Evolutionary conservation across 2,888 invertebrate genomes (phyloP), one percentile per base, ranked within the genome.

Genomic region (Raillietiella orientalis): DNA sequence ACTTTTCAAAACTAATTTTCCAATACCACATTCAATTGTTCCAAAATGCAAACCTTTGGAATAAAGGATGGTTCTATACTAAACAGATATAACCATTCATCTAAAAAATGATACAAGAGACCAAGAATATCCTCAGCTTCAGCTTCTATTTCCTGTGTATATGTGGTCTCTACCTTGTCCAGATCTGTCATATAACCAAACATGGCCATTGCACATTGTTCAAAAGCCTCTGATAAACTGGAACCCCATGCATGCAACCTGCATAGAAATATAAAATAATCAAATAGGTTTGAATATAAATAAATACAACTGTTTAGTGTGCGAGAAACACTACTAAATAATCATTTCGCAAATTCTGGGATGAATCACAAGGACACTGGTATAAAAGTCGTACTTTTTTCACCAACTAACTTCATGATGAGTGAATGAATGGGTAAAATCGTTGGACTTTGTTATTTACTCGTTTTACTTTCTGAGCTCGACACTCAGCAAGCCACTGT

Each of bases 181-280:
- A 82, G 47, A 33, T 79, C 79, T 2, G 90, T 93, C 77, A 93
- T 93, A 45, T 93, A 96, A 2, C 66, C 79, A 52, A 75, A 96
- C 90, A 96, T 90, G 2, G 82, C 72, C 45, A 77, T 62, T 5
- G 74, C 84, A 39, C 72, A 72, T 50, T 84, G 84, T 43, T 90
- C 87, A 47, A 82, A 90, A 0, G 84, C 66, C 50, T 90, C 87
- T 40, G 61, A 53, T 26, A 90, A 42, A 25, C 58, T 62, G 30
- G 64, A 56, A 14, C 93, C 93, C 90, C 90, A 90, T 28, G 75
- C 60, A 44, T 87, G 84, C 32, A 87, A 49, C 45, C 75, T 77
- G 46, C 27, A 27, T 11, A 17, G 13, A 28, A 26, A 15, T 8
- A 15, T 6, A 9, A 8, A 5, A 14, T 14, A 8, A 12, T 8